phyloP scores from a whole-genome alignment of 2,113 vertebrate genomes.

The Dipodomys spectabilis region DNA sequence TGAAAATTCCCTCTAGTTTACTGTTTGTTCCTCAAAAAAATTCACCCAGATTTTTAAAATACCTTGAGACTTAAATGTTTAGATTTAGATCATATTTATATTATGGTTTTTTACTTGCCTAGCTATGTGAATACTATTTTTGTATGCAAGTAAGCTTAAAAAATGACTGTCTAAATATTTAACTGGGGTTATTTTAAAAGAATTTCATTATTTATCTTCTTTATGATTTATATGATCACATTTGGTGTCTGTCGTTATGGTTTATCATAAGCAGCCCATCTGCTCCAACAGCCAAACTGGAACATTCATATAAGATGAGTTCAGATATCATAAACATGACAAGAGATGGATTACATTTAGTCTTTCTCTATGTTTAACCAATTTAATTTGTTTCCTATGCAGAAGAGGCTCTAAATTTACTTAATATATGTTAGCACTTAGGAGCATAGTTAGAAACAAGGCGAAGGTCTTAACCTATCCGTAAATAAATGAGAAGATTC shows the following conservation, averaged over 20 bases:
- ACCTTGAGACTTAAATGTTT: constrained; percentile 76
- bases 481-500: constrained; percentile 96
- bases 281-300: constrained; percentile 90
- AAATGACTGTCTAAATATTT: constrained; percentile 93
- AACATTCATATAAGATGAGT: constrained; percentile 91
- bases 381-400: constrained; percentile 93
- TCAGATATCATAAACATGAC: constrained; percentile 93
- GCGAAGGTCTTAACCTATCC: constrained; percentile 92
- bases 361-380: constrained; percentile 93
- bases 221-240: constrained; percentile 92
- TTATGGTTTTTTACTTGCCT: constrained; percentile 82
- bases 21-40: constrained; percentile 49
- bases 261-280: constrained; percentile 92
- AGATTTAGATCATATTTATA: constrained; percentile 78
- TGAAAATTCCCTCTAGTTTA: constrained; percentile 7
- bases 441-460: constrained; percentile 92
- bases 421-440: constrained; percentile 97
- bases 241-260: constrained; percentile 88
- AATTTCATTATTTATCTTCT: constrained; percentile 92
- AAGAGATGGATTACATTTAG: constrained; percentile 93
- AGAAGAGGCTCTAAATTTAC: constrained; percentile 96
- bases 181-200: constrained; percentile 90
- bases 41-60: constrained; percentile 77
- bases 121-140: constrained; percentile 85
- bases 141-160: constrained; percentile 86